A percentile compares a stretch with the other conserved stretches of the same genome.
These are phyloP conservation scores for Anadara kagoshimensis DNA, from an alignment of 1,140 invertebrate genomes.

Conservation along the genomic window DNA sequence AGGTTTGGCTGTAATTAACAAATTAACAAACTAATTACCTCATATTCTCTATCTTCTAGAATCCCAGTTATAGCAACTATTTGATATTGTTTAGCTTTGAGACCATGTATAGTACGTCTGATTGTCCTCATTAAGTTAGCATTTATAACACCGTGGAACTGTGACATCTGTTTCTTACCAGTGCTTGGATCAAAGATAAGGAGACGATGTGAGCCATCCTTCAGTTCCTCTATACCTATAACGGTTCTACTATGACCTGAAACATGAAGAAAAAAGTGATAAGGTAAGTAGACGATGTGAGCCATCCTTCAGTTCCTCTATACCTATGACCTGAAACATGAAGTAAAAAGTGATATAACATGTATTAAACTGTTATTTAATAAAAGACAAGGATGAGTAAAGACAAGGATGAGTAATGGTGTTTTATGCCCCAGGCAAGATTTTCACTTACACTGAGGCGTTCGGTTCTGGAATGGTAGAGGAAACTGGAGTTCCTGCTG, in stretches of 20 bases:
- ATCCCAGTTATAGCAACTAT: slow-evolving; percentile 86
- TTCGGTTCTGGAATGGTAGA: too few species aligned
- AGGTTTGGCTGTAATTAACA: too few species aligned
- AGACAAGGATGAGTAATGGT: too few species aligned
- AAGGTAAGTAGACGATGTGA: slow-evolving; percentile 85
- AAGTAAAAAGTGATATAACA: slow-evolving; percentile 71
- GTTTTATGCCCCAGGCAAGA: too few species aligned
- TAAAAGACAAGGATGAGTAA: too few species aligned
- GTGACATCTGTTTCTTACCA: slow-evolving; percentile 84
- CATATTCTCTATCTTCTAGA: slow-evolving; percentile 81
- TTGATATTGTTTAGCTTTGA: slow-evolving; percentile 91
- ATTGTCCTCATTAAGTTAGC: slow-evolving; percentile 82
- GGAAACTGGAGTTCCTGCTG: too few species aligned
- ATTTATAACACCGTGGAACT: slow-evolving; percentile 76
- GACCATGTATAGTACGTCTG: slow-evolving; percentile 81
- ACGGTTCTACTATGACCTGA: slow-evolving; percentile 92
- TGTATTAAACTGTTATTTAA: too few species aligned
- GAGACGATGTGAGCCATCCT: slow-evolving; percentile 82
- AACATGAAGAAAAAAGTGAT: background rate
- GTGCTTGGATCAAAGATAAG: slow-evolving; percentile 92
- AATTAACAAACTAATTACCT: slow-evolving; percentile 43
- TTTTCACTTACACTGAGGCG: too few species aligned
- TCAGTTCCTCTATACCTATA: slow-evolving; percentile 86
- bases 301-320: slow-evolving; percentile 83
- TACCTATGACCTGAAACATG: slow-evolving; percentile 84